Conservation (phyloP, 2,888 invertebrate species). For the Lysandra bellargus region DNA sequence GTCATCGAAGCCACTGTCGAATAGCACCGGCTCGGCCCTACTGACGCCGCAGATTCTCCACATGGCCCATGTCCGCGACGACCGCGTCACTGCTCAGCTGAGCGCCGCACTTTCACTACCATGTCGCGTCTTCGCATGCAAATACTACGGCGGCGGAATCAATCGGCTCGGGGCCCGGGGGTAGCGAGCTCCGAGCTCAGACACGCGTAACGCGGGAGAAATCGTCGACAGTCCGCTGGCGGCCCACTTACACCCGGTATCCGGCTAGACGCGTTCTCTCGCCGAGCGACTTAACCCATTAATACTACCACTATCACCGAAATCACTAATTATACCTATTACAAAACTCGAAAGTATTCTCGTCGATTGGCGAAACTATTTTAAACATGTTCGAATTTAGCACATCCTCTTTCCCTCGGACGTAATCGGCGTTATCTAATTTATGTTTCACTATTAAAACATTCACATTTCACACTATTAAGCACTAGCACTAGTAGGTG, state of each 20-base stretch:
- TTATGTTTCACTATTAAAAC: background rate
- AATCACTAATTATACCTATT: slow-evolving; percentile 15
- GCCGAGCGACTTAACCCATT: background rate
- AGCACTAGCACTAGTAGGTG: background rate
- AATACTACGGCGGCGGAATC: slow-evolving; percentile 60
- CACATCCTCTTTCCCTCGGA: background rate
- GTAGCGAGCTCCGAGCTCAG: slow-evolving; percentile 56
- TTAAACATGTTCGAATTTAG: slow-evolving; percentile 9
- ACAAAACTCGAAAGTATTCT: slow-evolving; percentile 23
- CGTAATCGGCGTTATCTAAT: background rate
- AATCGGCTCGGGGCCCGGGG: slow-evolving; percentile 58
- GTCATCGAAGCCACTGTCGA: slow-evolving; percentile 59
- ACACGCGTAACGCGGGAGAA: slow-evolving; percentile 75
- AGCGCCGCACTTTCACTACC: slow-evolving; percentile 70
- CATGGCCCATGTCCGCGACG: slow-evolving; percentile 75
- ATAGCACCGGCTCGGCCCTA: slow-evolving; percentile 71
- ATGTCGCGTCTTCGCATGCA: slow-evolving; percentile 52
- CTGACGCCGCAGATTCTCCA: slow-evolving; percentile 77
- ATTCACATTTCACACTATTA: background rate
- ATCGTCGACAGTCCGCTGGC: slow-evolving; percentile 52
- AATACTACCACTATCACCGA: slow-evolving; percentile 15
- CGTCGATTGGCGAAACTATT: slow-evolving; percentile 22
- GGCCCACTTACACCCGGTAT: slow-evolving; percentile 66
- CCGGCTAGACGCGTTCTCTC: slow-evolving; percentile 54
- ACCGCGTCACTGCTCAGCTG: slow-evolving; percentile 67